Conservation (phyloP, 2,888 invertebrate species). For the Heteropelma amictum region DNA sequence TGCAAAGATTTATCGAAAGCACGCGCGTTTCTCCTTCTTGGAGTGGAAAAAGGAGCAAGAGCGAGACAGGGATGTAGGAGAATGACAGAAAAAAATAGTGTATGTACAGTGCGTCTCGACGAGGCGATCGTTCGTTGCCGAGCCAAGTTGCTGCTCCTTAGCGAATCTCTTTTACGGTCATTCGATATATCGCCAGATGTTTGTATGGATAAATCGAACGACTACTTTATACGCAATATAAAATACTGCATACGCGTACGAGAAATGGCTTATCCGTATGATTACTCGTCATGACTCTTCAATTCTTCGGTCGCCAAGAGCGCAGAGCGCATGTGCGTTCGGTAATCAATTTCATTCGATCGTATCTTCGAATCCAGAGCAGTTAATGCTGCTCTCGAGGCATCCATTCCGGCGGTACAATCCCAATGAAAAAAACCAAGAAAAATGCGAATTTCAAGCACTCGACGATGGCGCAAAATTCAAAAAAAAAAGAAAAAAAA, state of each 20-base stretch:
- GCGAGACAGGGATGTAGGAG: not conserved
- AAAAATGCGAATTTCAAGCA: too few relatives aligned
- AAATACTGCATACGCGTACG: not conserved
- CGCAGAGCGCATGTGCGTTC: constrained; percentile 1
- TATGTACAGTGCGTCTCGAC: constrained; percentile 9
- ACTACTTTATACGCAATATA: too few relatives aligned
- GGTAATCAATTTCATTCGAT: constrained; percentile 41
- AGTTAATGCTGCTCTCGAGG: too few relatives aligned
- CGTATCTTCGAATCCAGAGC: constrained; percentile 35
- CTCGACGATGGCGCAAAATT: too few relatives aligned
- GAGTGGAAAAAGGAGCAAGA: not conserved
- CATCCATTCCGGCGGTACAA: too few relatives aligned
- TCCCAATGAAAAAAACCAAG: too few relatives aligned
- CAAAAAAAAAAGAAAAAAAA: too few relatives aligned
- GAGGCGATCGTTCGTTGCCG: constrained; percentile 41
- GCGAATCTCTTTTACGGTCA: constrained; percentile 40
- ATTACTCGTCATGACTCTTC: constrained; percentile 45
- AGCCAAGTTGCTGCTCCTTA: constrained; percentile 43
- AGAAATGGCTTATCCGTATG: constrained; percentile 11
- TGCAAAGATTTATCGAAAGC: too few relatives aligned
- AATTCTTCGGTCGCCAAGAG: constrained; percentile 32
- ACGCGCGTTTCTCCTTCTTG: not conserved
- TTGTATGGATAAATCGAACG: not conserved
- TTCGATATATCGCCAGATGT: not conserved
- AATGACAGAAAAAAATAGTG: not conserved